Base-by-base conservation (phyloP, 1,140 invertebrate species). In the Meteorus sp. region DNA sequence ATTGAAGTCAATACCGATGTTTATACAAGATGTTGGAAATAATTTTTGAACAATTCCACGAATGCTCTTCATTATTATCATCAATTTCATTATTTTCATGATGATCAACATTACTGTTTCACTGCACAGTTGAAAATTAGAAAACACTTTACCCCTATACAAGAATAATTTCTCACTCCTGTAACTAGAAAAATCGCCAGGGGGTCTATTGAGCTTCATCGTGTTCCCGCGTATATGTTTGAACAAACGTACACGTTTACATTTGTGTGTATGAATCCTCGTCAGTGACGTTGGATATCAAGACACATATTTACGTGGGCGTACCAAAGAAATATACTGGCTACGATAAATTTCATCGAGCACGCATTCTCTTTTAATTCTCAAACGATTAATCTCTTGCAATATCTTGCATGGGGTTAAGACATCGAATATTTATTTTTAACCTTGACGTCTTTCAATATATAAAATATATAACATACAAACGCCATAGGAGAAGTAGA, bases 301-400 rank as follows among this genome's bases (percentile, higher is more conserved):
- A 63, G 56, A 59, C 56, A 43, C n/a, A n/a, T n/a, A n/a, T n/a
- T n/a, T 62, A 62, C 35, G 61, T 59, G 61, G 56, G 31, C 56
- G 51, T 59, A 55, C 33, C 19, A 54, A 63, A 53, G 53, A 59
- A 63, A 63, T 59, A 62, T 62, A 63, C 53, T 50, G 61, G 50
- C 39, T 50, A 43, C 56, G 47, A 63, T 63, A 63, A 63, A 63
- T 63, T 63, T 59, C 52, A 58, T 48, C 47, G 37, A 23, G 51
- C 56, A 56, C 56, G 59, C 59, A 56, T 61, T 61, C 54, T 37
- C 52, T 60, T 60, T 60, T 55, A 45, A 56, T 60, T 60, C 52
- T 56, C 59, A 25, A 27, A 37, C 48, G 56, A 59, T 59, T 59
- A 59, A 59, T 59, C 56, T 59, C 31, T 43, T 17, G 37, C 56